phyloP scores from a whole-genome alignment of 1,140 invertebrate genomes.

The Euura saliciscinereae region DNA sequence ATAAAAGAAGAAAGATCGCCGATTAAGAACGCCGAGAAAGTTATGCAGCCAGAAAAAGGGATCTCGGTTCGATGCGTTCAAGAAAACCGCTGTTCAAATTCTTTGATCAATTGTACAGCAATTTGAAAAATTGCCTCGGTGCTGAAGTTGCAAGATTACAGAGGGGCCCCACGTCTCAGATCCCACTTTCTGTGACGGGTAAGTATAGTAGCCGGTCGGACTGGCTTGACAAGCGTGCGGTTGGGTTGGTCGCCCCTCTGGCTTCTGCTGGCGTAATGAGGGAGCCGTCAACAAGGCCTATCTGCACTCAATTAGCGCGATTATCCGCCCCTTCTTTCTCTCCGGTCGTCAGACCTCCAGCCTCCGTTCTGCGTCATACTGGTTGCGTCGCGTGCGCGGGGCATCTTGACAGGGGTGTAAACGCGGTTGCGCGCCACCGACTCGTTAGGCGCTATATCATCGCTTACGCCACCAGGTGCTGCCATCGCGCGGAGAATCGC shows the following conservation, averaged over 20 bases:
- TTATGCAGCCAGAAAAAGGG: background rate
- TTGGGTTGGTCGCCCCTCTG: background rate
- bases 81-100: background rate
- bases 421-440: background rate
- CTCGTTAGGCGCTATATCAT: background rate
- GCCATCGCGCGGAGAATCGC: background rate
- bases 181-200: background rate
- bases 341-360: conserved; percentile 13
- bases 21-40: no score
- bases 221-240: conserved; percentile 11
- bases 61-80: no score
- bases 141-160: background rate
- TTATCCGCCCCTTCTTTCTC: conserved; percentile 34
- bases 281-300: conserved; percentile 49
- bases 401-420: background rate
- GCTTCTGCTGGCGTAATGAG: conserved; percentile 39
- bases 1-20: no score
- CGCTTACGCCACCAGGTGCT: background rate
- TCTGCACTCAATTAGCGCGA: conserved; percentile 50
- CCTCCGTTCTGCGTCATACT: background rate
- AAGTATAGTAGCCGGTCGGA: conserved; percentile 3
- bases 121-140: background rate
- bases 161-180: background rate
- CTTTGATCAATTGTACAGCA: background rate
- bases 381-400: background rate